Evolutionary conservation across 1,140 invertebrate genomes (phyloP).

Genomic region (Phocides pigmalion): DNA sequence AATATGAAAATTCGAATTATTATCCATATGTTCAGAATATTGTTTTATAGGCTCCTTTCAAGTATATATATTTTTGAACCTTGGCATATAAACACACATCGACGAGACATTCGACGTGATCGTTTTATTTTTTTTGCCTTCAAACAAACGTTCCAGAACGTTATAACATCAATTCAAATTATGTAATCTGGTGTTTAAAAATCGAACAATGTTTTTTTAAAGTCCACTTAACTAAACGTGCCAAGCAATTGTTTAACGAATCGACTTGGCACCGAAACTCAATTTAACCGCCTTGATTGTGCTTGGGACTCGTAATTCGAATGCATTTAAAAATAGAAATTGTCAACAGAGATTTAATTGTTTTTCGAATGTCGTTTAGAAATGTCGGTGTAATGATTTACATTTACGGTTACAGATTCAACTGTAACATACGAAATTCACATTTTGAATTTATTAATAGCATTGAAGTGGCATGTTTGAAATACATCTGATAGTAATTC

Average conservation of each 20-base stretch:
- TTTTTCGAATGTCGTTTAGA: background rate
- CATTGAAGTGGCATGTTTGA: too few species aligned
- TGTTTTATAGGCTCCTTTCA: too few species aligned
- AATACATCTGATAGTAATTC: too few species aligned
- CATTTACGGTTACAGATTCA: background rate
- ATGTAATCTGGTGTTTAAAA: background rate
- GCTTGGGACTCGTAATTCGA: conserved; percentile 2
- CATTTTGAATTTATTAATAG: too few species aligned
- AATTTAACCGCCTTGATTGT: conserved; percentile 2
- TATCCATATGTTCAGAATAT: too few species aligned
- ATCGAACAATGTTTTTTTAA: background rate
- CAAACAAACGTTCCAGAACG: too few species aligned
- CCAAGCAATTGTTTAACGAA: conserved; percentile 8
- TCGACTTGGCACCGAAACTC: conserved; percentile 7
- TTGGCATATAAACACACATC: too few species aligned
- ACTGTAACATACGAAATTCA: too few species aligned
- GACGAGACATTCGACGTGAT: too few species aligned
- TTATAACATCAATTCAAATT: background rate
- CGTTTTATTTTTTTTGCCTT: too few species aligned
- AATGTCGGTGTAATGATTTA: background rate
- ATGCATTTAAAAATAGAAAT: background rate
- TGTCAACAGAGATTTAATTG: background rate
- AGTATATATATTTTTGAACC: too few species aligned
- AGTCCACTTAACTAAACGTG: conserved; percentile 5
- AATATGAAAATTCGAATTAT: too few species aligned